These are phyloP conservation scores for Drosophila sp. DNA, from an alignment of 1,140 invertebrate species.

Conservation along the genomic window DNA sequence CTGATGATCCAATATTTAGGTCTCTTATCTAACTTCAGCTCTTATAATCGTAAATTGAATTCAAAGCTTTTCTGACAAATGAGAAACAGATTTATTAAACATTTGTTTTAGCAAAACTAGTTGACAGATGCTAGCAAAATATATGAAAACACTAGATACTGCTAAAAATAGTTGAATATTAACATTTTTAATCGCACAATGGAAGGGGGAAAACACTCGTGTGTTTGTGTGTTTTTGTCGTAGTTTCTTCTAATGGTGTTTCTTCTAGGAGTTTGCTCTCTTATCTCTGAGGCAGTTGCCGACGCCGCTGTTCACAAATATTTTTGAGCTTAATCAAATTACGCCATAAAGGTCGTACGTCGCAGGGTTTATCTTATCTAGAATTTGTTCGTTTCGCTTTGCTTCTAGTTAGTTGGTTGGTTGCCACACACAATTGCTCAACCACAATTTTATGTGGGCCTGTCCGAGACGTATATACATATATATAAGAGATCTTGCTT, in stretches of 20 bases:
- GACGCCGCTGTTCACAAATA: constrained; percentile 55
- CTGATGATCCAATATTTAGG: background rate
- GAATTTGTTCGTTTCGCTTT: constrained; percentile 3
- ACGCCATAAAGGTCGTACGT: constrained; percentile 79
- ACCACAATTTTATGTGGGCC: constrained; percentile 43
- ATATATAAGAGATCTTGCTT: constrained; percentile 38
- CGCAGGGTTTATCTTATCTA: constrained; percentile 70
- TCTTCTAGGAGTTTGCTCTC: constrained; percentile 21
- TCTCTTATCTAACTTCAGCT: background rate
- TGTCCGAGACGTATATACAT: background rate
- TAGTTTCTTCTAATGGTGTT: constrained; percentile 29
- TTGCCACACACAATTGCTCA: constrained; percentile 35
- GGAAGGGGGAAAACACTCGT: background rate
- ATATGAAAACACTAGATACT: background rate
- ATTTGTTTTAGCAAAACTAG: constrained; percentile 2
- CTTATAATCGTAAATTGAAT: background rate
- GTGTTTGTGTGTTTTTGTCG: background rate
- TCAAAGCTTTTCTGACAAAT: background rate
- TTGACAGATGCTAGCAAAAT: background rate
- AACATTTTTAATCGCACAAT: background rate
- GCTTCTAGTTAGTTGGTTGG: constrained; percentile 31
- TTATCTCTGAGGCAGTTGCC: constrained; percentile 26
- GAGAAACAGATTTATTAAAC: constrained; percentile 1
- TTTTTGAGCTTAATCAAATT: constrained; percentile 80
- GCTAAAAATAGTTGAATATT: constrained; percentile 7